Conservation (phyloP, 2,113 vertebrate species). For the Hemiscyllium ocellatum region DNA sequence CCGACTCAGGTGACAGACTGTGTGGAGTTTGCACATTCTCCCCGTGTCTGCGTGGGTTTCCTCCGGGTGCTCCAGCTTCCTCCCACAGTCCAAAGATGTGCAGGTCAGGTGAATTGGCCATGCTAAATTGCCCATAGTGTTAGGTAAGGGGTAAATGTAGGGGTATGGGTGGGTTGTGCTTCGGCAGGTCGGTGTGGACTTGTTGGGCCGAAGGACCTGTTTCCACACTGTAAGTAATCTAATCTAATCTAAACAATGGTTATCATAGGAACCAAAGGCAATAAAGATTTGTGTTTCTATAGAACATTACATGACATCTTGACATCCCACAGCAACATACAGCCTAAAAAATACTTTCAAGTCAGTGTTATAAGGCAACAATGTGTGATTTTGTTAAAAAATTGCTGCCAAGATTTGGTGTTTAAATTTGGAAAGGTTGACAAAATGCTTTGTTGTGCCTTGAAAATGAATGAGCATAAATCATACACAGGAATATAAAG, state of each 20-base stretch:
- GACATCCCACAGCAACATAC: background rate
- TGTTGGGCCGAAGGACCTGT: too few species aligned
- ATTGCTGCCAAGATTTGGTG: background rate
- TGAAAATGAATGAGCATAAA: background rate
- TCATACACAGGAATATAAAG: background rate
- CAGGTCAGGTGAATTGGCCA: too few species aligned
- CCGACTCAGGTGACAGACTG: too few species aligned
- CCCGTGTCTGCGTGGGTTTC: too few species aligned
- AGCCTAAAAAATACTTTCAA: background rate
- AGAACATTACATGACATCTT: background rate
- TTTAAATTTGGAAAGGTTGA: background rate
- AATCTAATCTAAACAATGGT: background rate
- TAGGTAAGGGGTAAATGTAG: too few species aligned
- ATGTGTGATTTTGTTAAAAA: background rate
- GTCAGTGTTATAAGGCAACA: background rate
- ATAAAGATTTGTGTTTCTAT: background rate
- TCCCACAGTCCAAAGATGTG: too few species aligned
- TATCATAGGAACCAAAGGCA: background rate
- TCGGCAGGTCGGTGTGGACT: too few species aligned
- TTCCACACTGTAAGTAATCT: too few species aligned
- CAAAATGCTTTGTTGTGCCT: background rate
- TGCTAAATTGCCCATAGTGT: too few species aligned
- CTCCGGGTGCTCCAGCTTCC: too few species aligned
- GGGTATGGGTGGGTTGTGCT: too few species aligned
- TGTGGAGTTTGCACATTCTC: too few species aligned